phyloP scores from a whole-genome alignment of 1,140 invertebrate species.

The Frieseomelitta varia region DNA sequence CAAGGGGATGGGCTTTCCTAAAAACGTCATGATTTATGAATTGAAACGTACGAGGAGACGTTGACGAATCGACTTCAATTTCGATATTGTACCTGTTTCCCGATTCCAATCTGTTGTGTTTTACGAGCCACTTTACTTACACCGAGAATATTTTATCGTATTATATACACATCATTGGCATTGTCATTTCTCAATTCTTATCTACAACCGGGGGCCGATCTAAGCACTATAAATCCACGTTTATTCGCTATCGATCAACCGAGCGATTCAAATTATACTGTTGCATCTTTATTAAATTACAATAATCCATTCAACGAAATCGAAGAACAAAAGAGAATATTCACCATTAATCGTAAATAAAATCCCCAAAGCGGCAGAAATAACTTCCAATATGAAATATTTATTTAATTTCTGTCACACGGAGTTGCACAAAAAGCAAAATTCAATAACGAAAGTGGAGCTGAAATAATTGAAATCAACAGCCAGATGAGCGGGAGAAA shows the following conservation, averaged over 20 bases:
- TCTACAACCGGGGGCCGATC: no score
- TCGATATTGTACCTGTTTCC: neutral
- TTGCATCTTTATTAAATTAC: no score
- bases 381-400: neutral
- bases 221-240: neutral
- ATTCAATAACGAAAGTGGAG: neutral
- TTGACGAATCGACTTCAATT: slow-evolving; percentile 3
- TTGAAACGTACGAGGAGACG: neutral
- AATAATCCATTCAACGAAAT: neutral
- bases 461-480: neutral
- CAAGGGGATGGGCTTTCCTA: neutral
- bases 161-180: slow-evolving; percentile 6
- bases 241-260: neutral
- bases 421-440: neutral
- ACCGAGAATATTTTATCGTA: slow-evolving; percentile 6
- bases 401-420: neutral
- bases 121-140: neutral
- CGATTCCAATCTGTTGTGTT: neutral
- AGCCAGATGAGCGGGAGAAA: no score
- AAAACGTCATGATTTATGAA: slow-evolving; percentile 7
- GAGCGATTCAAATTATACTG: neutral
- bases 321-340: neutral
- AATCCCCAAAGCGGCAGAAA: neutral
- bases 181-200: neutral
- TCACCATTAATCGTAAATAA: neutral